Evolutionary conservation across 2,888 invertebrate species (phyloP).

Genomic region (Meiosimyza decipiens): DNA sequence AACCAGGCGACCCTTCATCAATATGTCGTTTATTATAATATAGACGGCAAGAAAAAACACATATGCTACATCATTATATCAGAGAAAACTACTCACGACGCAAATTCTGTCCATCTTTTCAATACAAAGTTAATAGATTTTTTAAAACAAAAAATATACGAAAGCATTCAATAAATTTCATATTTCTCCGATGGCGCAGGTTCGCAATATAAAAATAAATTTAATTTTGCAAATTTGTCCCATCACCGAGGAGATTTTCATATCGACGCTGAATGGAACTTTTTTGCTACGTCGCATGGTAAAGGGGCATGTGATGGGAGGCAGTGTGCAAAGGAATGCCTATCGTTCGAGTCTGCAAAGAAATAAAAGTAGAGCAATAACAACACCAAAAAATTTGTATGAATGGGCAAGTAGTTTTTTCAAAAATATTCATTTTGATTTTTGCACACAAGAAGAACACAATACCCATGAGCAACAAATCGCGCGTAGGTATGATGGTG

Average conservation of each 20-base stretch:
- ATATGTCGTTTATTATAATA: too few relatives aligned
- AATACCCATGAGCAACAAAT: too few relatives aligned
- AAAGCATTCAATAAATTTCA: background rate
- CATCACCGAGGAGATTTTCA: background rate
- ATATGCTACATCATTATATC: too few relatives aligned
- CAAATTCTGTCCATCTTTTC: too few relatives aligned
- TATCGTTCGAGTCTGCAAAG: background rate
- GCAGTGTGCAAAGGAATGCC: background rate
- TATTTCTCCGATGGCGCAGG: conserved; percentile 24
- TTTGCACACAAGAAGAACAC: too few relatives aligned
- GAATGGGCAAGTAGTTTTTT: background rate
- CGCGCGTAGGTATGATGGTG: too few relatives aligned
- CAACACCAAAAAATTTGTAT: background rate
- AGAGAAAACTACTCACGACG: too few relatives aligned
- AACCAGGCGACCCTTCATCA: too few relatives aligned
- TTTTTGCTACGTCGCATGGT: conserved; percentile 15
- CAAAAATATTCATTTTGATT: background rate
- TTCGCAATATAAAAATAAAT: conserved; percentile 14
- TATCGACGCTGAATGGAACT: background rate
- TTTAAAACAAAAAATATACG: too few relatives aligned
- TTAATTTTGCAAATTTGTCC: background rate
- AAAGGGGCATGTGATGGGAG: background rate
- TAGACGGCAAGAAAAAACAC: too few relatives aligned
- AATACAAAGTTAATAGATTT: too few relatives aligned
- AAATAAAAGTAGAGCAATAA: background rate